These are phyloP conservation scores for Scomber colias DNA, from an alignment of 2,113 vertebrate species.

Conservation along the genomic window DNA sequence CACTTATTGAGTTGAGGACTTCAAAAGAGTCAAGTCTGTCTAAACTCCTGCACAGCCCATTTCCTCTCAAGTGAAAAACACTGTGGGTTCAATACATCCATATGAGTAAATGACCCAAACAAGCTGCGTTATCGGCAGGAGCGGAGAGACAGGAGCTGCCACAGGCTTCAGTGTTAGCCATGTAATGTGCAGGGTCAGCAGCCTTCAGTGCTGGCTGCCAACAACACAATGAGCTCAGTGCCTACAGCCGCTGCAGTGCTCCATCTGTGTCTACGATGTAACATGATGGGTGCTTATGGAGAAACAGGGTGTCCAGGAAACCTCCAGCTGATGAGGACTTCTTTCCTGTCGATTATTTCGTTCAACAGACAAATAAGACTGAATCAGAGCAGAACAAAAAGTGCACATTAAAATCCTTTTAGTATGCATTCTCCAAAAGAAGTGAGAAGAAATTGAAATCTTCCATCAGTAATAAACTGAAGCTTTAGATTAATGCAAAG, in stretches of 20 bases:
- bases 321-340: not conserved
- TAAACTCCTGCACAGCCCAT: not conserved
- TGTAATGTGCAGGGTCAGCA: constrained; percentile 81
- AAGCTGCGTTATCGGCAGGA: constrained; percentile 47
- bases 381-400: not conserved
- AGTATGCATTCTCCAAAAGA: too few species aligned
- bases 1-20: not conserved
- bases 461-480: not conserved
- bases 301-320: constrained; percentile 8
- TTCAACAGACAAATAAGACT: not conserved
- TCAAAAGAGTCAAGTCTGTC: constrained; percentile 20
- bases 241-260: constrained; percentile 67
- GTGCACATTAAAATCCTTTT: not conserved
- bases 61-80: constrained; percentile 20
- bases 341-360: not conserved
- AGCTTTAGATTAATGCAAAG: not conserved
- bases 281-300: constrained; percentile 17
- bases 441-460: not conserved
- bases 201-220: constrained; percentile 66
- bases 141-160: constrained; percentile 53
- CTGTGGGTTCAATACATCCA: constrained; percentile 24
- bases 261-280: constrained; percentile 42
- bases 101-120: constrained; percentile 57
- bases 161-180: constrained; percentile 35
- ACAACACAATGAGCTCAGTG: constrained; percentile 69